These are phyloP conservation scores for Drosophila bocqueti DNA, from an alignment of 1,140 invertebrate genomes.

Conservation along the genomic window DNA sequence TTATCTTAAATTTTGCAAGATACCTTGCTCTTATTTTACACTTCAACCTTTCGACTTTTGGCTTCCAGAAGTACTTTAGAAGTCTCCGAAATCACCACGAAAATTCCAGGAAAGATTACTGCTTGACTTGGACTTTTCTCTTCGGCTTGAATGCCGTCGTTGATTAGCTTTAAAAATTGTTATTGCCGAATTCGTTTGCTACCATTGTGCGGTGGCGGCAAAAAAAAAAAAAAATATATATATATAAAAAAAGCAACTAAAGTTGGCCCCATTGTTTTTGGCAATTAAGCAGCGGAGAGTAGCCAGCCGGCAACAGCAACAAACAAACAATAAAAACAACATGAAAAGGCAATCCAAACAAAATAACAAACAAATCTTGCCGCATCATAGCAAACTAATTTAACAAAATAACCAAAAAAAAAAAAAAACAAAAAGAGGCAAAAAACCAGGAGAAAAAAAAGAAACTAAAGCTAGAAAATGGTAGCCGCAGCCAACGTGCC, in stretches of 20 bases:
- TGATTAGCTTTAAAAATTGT: slow-evolving; percentile 57
- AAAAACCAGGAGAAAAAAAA: background rate
- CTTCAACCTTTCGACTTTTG: background rate
- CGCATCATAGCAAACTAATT: slow-evolving; percentile 68
- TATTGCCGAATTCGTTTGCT: slow-evolving; percentile 54
- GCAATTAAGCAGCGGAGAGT: slow-evolving; percentile 61
- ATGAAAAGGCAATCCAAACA: slow-evolving; percentile 50
- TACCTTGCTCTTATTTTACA: too few species aligned
- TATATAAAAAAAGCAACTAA: background rate
- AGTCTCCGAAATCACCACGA: background rate
- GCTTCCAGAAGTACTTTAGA: background rate
- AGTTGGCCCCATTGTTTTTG: slow-evolving; percentile 48
- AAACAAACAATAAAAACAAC: slow-evolving; percentile 40
- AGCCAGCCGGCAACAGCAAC: slow-evolving; percentile 32
- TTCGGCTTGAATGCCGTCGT: slow-evolving; percentile 42
- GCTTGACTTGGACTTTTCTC: slow-evolving; percentile 1
- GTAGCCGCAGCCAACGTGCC: slow-evolving; percentile 25
- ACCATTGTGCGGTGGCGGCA: slow-evolving; percentile 31
- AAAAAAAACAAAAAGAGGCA: background rate
- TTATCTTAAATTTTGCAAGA: background rate
- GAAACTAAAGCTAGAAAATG: slow-evolving; percentile 18
- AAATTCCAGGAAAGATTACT: slow-evolving; percentile 16
- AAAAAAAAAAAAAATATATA: background rate
- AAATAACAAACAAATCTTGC: slow-evolving; percentile 54
- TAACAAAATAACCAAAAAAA: slow-evolving; percentile 45